A percentile compares a stretch with the other conserved stretches of the same genome.
phyloP scores from a whole-genome alignment of 2,797 vertebrate genomes.

The Tapirus indicus region DNA sequence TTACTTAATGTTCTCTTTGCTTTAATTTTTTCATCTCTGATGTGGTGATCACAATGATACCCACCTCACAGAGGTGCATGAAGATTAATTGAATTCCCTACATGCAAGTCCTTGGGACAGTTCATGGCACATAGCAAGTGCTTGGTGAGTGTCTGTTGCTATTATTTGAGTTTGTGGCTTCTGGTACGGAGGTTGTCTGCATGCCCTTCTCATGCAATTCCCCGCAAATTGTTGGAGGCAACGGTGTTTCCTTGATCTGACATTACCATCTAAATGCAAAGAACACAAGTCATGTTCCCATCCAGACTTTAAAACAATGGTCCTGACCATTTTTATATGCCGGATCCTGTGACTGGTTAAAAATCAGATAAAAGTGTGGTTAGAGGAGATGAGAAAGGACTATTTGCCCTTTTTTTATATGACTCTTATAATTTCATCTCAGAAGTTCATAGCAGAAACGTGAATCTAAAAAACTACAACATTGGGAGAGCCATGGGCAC shows the following conservation, averaged over 20 bases:
- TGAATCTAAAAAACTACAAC: neutral
- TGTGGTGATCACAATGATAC: neutral
- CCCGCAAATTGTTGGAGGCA: neutral
- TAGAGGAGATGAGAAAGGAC: neutral
- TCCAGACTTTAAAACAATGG: neutral
- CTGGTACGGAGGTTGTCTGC: neutral
- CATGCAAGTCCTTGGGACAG: neutral
- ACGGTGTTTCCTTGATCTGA: neutral
- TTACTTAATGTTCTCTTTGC: neutral
- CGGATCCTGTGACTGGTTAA: neutral
- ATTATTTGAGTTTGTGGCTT: neutral
- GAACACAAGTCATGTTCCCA: neutral
- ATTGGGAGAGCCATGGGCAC: neutral
- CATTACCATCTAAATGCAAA: neutral
- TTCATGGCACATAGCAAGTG: neutral
- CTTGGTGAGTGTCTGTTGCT: neutral
- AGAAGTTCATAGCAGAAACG: neutral
- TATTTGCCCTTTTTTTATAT: neutral
- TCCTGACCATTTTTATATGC: neutral
- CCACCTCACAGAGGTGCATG: neutral
- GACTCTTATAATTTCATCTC: neutral
- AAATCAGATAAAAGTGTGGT: neutral
- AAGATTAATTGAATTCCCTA: neutral
- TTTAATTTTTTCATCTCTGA: slow-evolving; percentile 15
- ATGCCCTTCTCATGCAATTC: neutral